A percentile compares a stretch with the other conserved stretches of the same genome.
Evolutionary conservation across 2,888 invertebrate genomes (phyloP).

Genomic region (Thysanoteuthis rhombus): DNA sequence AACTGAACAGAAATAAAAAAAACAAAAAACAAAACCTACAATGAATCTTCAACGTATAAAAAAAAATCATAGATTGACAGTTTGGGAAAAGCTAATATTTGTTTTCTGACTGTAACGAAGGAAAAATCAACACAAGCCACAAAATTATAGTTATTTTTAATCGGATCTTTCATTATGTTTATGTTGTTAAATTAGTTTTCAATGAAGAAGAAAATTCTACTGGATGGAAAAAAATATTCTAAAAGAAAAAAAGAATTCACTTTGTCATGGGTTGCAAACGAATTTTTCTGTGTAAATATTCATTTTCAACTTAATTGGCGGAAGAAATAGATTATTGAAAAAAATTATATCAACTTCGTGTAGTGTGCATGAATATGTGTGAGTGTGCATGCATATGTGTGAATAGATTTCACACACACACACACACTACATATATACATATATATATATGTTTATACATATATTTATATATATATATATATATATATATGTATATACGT

Average conservation of each 20-base stretch:
- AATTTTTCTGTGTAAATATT: background rate
- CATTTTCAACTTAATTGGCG: background rate
- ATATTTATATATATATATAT: background rate
- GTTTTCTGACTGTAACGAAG: background rate
- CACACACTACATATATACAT: background rate
- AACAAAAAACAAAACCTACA: background rate
- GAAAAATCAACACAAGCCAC: background rate
- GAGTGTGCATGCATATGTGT: too few species aligned
- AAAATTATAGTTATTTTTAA: background rate
- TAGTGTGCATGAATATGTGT: too few species aligned
- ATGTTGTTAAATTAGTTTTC: constrained; percentile 12
- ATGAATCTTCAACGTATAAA: background rate
- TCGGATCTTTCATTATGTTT: background rate
- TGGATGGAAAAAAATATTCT: background rate
- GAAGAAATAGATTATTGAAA: background rate
- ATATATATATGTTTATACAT: background rate
- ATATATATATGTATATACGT: background rate
- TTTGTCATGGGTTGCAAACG: background rate
- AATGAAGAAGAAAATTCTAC: background rate
- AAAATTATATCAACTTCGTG: too few species aligned
- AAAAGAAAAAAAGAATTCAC: background rate
- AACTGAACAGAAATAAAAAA: background rate
- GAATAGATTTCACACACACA: too few species aligned
- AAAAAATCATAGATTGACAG: background rate
- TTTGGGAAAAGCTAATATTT: background rate